phyloP scores from a whole-genome alignment of 1,140 invertebrate genomes.

The Tetragnatha versicolor region DNA sequence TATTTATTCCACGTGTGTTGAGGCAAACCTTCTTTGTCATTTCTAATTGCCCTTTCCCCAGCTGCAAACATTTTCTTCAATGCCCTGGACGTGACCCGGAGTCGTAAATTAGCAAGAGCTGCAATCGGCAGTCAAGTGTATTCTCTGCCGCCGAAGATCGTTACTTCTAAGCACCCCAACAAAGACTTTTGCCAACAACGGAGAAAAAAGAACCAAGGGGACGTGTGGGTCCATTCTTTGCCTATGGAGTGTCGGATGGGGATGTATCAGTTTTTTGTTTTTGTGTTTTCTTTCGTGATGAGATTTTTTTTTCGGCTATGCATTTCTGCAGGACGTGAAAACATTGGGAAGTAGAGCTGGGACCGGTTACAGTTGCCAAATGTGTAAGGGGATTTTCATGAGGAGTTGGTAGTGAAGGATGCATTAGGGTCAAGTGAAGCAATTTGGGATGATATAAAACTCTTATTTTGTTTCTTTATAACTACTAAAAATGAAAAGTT shows the following conservation, averaged over 20 bases:
- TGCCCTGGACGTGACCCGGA: not conserved
- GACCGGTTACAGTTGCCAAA: no score
- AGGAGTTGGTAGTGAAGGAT: no score
- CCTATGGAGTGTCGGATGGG: not conserved
- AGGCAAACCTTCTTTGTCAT: not conserved
- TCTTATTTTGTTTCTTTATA: no score
- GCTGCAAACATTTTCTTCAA: slow-evolving; percentile 29
- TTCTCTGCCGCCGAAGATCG: slow-evolving; percentile 8
- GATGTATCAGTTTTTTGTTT: not conserved
- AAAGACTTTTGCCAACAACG: slow-evolving; percentile 9
- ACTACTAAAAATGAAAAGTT: no score
- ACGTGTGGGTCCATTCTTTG: slow-evolving; percentile 9
- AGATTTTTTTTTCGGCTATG: not conserved
- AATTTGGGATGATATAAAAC: no score
- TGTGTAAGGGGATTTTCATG: no score
- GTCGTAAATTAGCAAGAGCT: slow-evolving; percentile 18
- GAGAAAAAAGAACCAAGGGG: not conserved
- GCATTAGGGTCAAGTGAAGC: no score
- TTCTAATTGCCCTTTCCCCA: slow-evolving; percentile 22
- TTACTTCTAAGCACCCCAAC: not conserved
- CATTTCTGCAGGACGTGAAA: not conserved
- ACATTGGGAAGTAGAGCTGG: no score
- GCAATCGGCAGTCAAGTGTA: slow-evolving; percentile 7
- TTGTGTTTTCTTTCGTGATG: not conserved
- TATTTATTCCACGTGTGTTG: not conserved